phyloP scores from a whole-genome alignment of 2,888 invertebrate species.

The Lasioglossum lativentre region DNA sequence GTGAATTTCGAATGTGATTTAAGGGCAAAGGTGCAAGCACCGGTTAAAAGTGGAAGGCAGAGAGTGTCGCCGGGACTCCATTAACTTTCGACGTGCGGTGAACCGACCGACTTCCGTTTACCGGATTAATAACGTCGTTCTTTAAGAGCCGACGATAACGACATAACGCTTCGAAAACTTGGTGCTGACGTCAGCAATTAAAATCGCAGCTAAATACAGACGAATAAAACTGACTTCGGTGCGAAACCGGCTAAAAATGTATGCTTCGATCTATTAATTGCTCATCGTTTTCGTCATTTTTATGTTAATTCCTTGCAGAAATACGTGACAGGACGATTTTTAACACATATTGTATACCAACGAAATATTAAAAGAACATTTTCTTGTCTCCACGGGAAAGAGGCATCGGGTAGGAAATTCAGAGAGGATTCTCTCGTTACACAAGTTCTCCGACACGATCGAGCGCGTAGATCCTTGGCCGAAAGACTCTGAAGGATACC shows the following conservation, averaged over 20 bases:
- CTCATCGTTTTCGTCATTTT: too few species aligned
- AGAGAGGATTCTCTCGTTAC: not conserved
- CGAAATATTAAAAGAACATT: not conserved
- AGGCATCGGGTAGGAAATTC: not conserved
- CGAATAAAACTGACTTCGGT: not conserved
- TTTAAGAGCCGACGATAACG: not conserved
- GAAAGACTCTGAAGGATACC: not conserved
- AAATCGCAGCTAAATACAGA: not conserved
- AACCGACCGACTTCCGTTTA: not conserved
- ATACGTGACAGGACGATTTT: too few species aligned
- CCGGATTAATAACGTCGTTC: not conserved
- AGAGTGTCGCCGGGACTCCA: not conserved
- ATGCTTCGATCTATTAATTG: too few species aligned
- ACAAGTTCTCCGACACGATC: not conserved
- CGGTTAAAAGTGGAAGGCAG: not conserved
- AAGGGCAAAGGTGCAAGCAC: not conserved
- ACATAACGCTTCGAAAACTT: not conserved
- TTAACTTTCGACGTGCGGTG: constrained; percentile 1
- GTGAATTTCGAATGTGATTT: constrained; percentile 11
- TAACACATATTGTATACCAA: too few species aligned
- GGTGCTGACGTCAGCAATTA: not conserved
- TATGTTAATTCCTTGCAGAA: too few species aligned
- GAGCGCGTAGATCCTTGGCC: constrained; percentile 6
- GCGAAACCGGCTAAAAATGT: not conserved
- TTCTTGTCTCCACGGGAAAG: not conserved